Conservation (phyloP, 2,797 vertebrate genomes). For the Ctenopoma multispine region DNA sequence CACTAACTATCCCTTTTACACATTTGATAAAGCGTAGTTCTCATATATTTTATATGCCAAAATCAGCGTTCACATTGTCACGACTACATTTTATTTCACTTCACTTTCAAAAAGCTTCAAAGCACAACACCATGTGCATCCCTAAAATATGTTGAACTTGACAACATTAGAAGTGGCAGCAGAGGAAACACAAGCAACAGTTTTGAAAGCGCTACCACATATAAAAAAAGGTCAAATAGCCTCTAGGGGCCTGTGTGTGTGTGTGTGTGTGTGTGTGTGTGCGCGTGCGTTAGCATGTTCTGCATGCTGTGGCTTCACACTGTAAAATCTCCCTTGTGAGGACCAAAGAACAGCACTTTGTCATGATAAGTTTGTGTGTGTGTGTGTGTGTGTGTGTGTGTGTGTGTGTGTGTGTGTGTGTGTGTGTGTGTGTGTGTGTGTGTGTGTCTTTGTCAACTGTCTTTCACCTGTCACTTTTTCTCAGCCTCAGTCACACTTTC, state of each 20-base stretch:
- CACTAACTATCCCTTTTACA: not conserved
- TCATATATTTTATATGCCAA: not conserved
- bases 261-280: not conserved
- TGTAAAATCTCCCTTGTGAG: conserved; percentile 3
- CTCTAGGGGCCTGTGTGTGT: not conserved
- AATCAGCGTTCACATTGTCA: not conserved
- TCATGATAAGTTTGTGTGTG: not conserved
- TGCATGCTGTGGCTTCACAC: conserved; percentile 1
- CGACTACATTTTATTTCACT: not conserved
- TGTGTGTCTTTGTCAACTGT: conserved; percentile 10
- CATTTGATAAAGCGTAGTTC: not conserved
- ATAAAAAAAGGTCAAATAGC: conserved; percentile 24
- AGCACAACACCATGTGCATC: not conserved
- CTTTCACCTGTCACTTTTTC: conserved; percentile 38
- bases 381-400: not conserved
- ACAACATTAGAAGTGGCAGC: not conserved
- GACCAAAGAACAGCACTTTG: not conserved
- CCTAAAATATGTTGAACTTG: not conserved
- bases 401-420: not conserved
- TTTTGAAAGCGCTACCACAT: conserved; percentile 18
- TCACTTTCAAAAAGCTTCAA: not conserved
- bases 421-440: not conserved
- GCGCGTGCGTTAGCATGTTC: not conserved
- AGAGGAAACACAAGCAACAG: conserved; percentile 4
- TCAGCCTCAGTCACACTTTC: conserved; percentile 18